phyloP scores from a whole-genome alignment of 2,797 vertebrate species.

The Lagorchestes hirsutus region DNA sequence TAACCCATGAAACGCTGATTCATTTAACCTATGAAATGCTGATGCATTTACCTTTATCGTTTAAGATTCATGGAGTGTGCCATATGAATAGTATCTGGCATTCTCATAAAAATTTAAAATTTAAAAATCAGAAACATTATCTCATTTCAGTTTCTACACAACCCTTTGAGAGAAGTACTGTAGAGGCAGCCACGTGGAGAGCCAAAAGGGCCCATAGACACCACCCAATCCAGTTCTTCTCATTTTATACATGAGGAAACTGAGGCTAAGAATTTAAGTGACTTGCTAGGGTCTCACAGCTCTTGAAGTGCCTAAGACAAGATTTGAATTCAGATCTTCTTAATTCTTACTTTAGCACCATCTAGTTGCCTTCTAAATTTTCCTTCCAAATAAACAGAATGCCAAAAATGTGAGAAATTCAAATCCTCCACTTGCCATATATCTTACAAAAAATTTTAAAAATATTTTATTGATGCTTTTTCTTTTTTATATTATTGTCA shows the following conservation, averaged over 20 bases:
- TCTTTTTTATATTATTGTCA: background rate
- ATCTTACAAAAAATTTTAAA: background rate
- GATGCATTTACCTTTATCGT: background rate
- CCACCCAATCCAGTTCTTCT: background rate
- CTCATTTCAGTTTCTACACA: background rate
- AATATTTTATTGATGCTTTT: background rate
- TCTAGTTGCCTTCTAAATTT: background rate
- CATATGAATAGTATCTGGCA: background rate
- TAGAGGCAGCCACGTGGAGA: background rate
- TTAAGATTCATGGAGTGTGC: background rate
- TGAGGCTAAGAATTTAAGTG: background rate
- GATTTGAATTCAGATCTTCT: background rate
- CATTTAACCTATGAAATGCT: background rate
- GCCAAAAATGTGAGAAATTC: conserved; percentile 44
- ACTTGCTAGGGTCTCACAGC: background rate
- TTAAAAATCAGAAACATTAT: background rate
- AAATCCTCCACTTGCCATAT: conserved; percentile 41
- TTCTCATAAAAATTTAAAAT: background rate
- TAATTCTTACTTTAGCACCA: background rate
- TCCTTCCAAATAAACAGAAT: conserved; percentile 36
- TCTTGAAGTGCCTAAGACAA: background rate
- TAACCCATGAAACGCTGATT: background rate
- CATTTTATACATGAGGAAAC: background rate
- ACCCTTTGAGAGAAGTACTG: background rate
- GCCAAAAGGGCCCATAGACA: background rate